Conservation (phyloP, 2,113 vertebrate species). For the Muntiacus muntjak region DNA sequence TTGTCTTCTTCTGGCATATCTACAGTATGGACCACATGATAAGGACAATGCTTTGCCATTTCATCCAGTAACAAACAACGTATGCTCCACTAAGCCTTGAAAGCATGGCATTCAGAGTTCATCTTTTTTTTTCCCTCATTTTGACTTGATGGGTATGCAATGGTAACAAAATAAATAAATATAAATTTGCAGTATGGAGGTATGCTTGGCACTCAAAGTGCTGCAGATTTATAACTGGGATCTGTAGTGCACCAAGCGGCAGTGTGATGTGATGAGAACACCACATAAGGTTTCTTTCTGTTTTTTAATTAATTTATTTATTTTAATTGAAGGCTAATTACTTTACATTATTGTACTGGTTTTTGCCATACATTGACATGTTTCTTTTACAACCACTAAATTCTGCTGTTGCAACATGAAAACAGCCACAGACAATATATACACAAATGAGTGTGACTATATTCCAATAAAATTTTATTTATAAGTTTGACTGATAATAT, state of each 20-base stretch:
- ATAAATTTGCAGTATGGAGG: neutral
- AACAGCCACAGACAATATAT: neutral
- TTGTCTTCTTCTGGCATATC: neutral
- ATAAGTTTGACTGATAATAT: neutral
- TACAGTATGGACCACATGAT: neutral
- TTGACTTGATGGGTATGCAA: neutral
- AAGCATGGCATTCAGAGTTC: neutral
- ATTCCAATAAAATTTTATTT: constrained; percentile 11
- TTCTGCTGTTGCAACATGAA: neutral
- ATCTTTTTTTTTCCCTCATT: neutral
- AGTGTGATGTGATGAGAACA: neutral
- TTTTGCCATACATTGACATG: neutral
- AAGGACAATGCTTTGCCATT: neutral
- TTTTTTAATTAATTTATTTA: neutral
- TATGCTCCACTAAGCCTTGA: neutral
- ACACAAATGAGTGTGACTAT: neutral
- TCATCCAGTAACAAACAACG: neutral
- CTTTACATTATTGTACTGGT: neutral
- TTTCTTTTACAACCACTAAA: neutral
- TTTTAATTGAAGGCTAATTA: neutral
- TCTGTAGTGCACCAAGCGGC: neutral
- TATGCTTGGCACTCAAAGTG: neutral
- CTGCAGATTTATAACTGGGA: neutral
- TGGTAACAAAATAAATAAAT: constrained; percentile 6
- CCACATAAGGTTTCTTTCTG: neutral